phyloP scores from a whole-genome alignment of 2,888 invertebrate genomes.

The Monoplex corrugatus region DNA sequence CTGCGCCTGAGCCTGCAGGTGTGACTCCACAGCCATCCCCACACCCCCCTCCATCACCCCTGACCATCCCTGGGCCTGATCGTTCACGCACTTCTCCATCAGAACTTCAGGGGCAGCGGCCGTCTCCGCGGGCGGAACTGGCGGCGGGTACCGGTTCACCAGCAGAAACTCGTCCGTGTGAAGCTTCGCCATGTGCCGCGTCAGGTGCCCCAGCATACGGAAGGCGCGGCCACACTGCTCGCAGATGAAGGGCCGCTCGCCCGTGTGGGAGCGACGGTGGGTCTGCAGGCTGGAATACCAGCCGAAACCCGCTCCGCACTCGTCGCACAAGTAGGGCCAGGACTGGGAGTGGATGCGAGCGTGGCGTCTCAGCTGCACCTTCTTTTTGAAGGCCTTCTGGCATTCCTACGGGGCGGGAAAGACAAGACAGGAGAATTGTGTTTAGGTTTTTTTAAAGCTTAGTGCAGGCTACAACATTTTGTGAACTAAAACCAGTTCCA shows the following conservation, averaged over 20 bases:
- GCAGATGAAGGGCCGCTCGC: conserved; percentile 52
- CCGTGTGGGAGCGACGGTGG: conserved; percentile 22
- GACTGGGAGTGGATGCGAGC: neutral
- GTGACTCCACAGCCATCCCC: neutral
- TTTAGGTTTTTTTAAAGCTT: no score
- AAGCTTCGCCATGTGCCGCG: conserved; percentile 42
- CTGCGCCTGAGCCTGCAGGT: neutral
- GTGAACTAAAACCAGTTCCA: no score
- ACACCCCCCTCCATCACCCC: neutral
- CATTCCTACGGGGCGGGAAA: neutral
- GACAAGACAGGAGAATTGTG: neutral
- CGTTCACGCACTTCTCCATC: no score
- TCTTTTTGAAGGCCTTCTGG: conserved; percentile 40
- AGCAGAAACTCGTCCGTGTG: conserved; percentile 34
- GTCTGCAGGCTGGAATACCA: conserved; percentile 19
- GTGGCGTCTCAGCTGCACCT: conserved; percentile 16
- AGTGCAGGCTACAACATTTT: no score
- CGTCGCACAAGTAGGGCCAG: conserved; percentile 32
- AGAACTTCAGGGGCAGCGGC: no score
- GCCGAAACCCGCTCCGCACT: conserved; percentile 27
- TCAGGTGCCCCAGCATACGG: conserved; percentile 40
- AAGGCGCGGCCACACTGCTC: conserved; percentile 50
- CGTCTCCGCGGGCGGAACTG: no score
- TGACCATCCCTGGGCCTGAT: neutral
- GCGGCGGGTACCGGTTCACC: conserved; percentile 25